Evolutionary conservation across 2,797 vertebrate genomes (phyloP), one percentile per base, ranked within the genome.

Genomic region (Acestrorhynchus altus): DNA sequence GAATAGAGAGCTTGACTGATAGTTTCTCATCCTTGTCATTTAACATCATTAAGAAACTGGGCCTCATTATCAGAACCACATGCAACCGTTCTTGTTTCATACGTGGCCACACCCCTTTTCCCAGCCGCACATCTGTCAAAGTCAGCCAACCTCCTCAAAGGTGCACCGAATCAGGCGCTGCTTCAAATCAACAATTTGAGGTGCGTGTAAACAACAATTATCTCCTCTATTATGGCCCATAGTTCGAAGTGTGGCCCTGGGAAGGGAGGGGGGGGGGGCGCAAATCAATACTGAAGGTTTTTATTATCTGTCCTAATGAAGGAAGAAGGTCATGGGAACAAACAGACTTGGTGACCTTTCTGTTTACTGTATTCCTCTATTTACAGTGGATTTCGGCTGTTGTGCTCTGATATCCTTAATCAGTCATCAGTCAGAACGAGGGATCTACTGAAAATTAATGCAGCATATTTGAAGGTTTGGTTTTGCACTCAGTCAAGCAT

Each of bases 331-430:
- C 89, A 84, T 85, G 90, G 92, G 88, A 90, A 93, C 90, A 84
- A 89, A 87, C 89, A 91, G 87, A 91, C 89, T 88, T 91, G 84
- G 84, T 92, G 93, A 94, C 93, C 93, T 94, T 94, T 93, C 40
- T 47, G 69, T 65, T 26, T 54, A 60, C 20, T 70, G 44, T 49
- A 70, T 66, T 49, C 60, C 52, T 64, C 51, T 22, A 66, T 64
- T 63, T 77, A 79, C 61, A 67, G 24, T 47, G 51, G 22, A 67
- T 67, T 52, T 39, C 40, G 44, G 52, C 68, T 61, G 8, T 35
- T 72, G 49, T 57, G 54, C 46, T 57, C 26, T 20, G 18, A 49
- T 71, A 77, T 66, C 72, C 66, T 73, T 66, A 68, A 42, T 11
- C 15, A 52, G n/a, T n/a, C 44, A 57, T 47, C 51, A 51, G 42